These are phyloP conservation scores for Spea hammondii DNA, from an alignment of 2,797 vertebrate genomes.

Conservation along the genomic window DNA sequence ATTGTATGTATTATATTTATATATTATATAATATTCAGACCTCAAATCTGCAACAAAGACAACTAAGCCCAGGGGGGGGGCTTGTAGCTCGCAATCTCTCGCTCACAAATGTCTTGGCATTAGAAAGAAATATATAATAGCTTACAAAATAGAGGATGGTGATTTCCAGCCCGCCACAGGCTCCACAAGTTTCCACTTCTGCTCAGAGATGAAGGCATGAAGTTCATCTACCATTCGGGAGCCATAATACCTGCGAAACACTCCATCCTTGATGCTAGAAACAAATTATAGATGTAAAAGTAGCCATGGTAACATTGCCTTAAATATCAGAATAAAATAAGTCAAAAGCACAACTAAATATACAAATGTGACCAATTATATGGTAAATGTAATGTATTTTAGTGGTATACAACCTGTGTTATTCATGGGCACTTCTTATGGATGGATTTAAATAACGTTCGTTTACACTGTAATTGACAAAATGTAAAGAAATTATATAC, in stretches of 20 bases:
- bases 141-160: conserved; percentile 81
- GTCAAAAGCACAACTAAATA: not conserved
- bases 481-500: conserved; percentile 52
- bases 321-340: not conserved
- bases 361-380: too few relatives aligned
- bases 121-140: not conserved
- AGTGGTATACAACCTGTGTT: too few relatives aligned
- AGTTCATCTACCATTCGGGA: conserved; percentile 76
- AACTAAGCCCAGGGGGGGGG: too few relatives aligned
- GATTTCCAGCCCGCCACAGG: conserved; percentile 83
- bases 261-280: conserved; percentile 76
- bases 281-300: conserved; percentile 35
- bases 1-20: too few relatives aligned
- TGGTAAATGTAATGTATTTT: too few relatives aligned
- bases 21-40: too few relatives aligned
- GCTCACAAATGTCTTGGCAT: too few relatives aligned
- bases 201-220: conserved; percentile 72
- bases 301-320: too few relatives aligned
- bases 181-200: conserved; percentile 80
- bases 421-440: too few relatives aligned
- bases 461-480: not conserved
- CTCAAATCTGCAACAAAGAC: too few relatives aligned
- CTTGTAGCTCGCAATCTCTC: too few relatives aligned
- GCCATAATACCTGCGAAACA: conserved; percentile 79
- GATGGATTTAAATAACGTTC: too few relatives aligned